These are phyloP conservation scores for Luperina testacea DNA, from an alignment of 2,888 invertebrate genomes.

Conservation along the genomic window DNA sequence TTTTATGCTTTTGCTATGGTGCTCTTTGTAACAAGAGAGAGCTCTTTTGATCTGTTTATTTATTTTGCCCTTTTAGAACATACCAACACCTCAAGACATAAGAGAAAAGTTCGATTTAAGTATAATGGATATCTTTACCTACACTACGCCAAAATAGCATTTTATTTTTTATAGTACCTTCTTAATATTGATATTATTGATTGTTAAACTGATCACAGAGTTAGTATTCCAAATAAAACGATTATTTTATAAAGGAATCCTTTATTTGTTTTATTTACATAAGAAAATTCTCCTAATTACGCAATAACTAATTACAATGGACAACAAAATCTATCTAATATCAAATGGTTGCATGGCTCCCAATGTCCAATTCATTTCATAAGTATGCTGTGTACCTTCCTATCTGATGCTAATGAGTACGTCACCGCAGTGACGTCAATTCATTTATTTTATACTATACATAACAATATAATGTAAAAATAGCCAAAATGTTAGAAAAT, in stretches of 20 bases:
- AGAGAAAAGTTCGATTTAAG: constrained; percentile 66
- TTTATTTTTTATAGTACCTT: neutral
- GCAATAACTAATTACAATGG: constrained; percentile 87
- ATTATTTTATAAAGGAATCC: constrained; percentile 82
- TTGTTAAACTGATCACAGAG: constrained; percentile 41
- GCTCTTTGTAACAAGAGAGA: neutral
- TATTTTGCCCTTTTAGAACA: constrained; percentile 69
- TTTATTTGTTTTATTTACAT: constrained; percentile 89
- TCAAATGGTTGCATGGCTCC: constrained; percentile 82
- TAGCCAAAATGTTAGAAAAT: constrained; percentile 49
- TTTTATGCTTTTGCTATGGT: neutral
- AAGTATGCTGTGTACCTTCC: constrained; percentile 60
- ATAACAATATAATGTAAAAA: constrained; percentile 52
- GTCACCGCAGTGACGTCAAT: constrained; percentile 61
- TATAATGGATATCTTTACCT: constrained; percentile 69
- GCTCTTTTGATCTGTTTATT: neutral
- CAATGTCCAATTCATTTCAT: constrained; percentile 63
- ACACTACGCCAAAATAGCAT: constrained; percentile 46
- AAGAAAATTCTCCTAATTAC: constrained; percentile 89
- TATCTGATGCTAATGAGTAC: constrained; percentile 45
- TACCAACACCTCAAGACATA: constrained; percentile 62
- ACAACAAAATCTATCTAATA: constrained; percentile 88
- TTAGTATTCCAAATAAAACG: constrained; percentile 73
- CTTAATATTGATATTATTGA: neutral
- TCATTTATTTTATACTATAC: constrained; percentile 47